Base-by-base conservation (phyloP, 2,888 invertebrate genomes). In the Cosmia pyralina region DNA sequence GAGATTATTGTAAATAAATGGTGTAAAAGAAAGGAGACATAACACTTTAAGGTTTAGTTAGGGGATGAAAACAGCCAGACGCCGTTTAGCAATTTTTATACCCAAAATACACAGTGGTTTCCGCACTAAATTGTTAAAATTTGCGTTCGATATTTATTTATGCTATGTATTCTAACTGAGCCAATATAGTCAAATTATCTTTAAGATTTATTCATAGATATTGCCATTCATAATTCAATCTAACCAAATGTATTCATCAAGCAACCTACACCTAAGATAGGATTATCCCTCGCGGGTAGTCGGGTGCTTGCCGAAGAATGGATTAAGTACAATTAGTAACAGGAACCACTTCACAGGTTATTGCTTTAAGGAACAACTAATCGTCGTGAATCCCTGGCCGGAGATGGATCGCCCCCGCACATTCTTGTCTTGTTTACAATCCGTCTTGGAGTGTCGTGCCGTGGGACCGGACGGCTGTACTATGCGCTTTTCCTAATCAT, bases 301-400 rank as follows among this genome's bases (percentile, higher is more conserved):
- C 73, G 73, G 62, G 75, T 77, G 79, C 79, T 82, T 85, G 63
- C 60, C 79, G 84, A 76, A 84, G 84, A 88, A 89, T 86, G 86
- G 89, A 92, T 92, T 90, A 90, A 90, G 86, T 85, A 87, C 88
- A 92, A 91, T 92, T 92, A 92, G 90, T 88, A 89, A 88, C 83
- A 87, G 90, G 88, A 90, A 90, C 87, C 84, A 84, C 90, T 86
- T 88, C 87, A 88, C 87, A 87, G 87, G 83, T 88, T 91, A 91
- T 92, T 91, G 89, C 87, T 81, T 83, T 78, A 71, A 69, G 87
- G 84, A 88, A 88, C 86, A 88, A 90, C 87, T 88, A 89, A 90
- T 90, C 84, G 86, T 79, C 76, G 85, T 83, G 85, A 83, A 88
- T 90, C 87, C 83, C 84, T 85, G 79, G 82, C 73, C 82, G 80